A percentile compares a stretch with the other conserved stretches of the same genome.
Conservation (phyloP, 2,113 vertebrate species). For the Colossoma macropomum region DNA sequence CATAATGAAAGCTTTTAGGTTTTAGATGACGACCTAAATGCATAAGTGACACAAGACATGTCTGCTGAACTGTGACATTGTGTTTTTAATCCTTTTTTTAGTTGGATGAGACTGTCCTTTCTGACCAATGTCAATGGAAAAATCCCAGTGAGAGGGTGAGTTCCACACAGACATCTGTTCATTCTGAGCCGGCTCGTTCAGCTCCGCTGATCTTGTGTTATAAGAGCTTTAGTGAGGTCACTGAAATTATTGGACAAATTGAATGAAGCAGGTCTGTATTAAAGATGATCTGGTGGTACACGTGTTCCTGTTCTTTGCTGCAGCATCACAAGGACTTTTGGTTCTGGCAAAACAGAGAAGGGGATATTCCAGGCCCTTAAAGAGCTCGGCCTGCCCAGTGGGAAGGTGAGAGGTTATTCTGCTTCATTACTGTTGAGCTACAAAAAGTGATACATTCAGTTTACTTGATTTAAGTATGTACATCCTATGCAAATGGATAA, state of each 20-base stretch:
- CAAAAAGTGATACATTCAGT: not conserved
- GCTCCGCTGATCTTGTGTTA: conserved; percentile 15
- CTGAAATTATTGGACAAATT: not conserved
- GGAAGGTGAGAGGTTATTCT: conserved; percentile 86
- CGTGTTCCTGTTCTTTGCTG: not conserved
- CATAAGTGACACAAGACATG: not conserved
- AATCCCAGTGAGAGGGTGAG: conserved; percentile 97
- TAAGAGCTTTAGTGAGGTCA: conserved; percentile 8
- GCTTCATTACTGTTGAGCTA: not conserved
- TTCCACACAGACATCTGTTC: not conserved
- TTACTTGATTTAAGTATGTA: not conserved
- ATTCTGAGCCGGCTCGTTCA: not conserved
- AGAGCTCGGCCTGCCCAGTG: conserved; percentile 96
- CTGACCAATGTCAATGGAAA: conserved; percentile 94
- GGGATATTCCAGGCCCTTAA: conserved; percentile 98
- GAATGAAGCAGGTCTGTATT: conserved; percentile 1
- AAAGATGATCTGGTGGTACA: not conserved
- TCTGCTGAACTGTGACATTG: conserved; percentile 18
- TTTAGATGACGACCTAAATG: not conserved
- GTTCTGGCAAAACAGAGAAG: conserved; percentile 98
- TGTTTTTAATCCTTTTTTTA: conserved; percentile 65
- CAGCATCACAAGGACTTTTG: conserved; percentile 98
- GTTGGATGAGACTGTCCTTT: conserved; percentile 98
- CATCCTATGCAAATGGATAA: not conserved
- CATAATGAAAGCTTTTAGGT: conserved; percentile 13